Conservation (phyloP, 35 echinoderm and acorn worm genomes). For the Apostichopus californicus region DNA sequence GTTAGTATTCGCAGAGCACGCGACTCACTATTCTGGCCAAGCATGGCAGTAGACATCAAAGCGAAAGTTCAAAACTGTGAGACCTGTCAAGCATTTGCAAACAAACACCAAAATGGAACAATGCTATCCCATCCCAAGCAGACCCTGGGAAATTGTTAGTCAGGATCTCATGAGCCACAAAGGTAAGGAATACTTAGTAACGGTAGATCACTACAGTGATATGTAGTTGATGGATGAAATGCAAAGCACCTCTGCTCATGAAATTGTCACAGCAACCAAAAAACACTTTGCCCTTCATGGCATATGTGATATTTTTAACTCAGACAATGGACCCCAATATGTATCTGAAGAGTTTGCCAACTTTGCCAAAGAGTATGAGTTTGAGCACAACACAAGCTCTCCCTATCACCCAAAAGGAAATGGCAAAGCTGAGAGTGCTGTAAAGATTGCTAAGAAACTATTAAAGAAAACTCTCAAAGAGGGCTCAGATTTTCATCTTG, state of each 20-base stretch:
- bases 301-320: constrained; percentile 33
- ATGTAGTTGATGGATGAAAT: constrained; percentile 38
- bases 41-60: too few species aligned
- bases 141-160: constrained; percentile 54
- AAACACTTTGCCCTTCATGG: background rate
- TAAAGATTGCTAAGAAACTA: too few species aligned
- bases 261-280: too few species aligned
- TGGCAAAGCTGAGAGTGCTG: constrained; percentile 15
- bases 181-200: constrained; percentile 31
- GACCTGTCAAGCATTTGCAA: constrained; percentile 39
- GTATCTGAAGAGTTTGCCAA: background rate
- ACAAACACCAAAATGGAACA: constrained; percentile 66
- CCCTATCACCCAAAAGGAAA: constrained; percentile 36
- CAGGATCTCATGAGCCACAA: background rate
- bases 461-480: background rate
- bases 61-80: constrained; percentile 42
- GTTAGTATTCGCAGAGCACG: too few species aligned
- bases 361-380: too few species aligned
- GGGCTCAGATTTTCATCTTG: constrained; percentile 67
- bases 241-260: constrained; percentile 43
- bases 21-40: too few species aligned
- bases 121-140: constrained; percentile 46
- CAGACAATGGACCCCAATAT: background rate
- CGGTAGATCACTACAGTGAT: too few species aligned
- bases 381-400: background rate